Conservation (phyloP, 2,113 vertebrate species). For the Oxygymnocypris stewartii region DNA sequence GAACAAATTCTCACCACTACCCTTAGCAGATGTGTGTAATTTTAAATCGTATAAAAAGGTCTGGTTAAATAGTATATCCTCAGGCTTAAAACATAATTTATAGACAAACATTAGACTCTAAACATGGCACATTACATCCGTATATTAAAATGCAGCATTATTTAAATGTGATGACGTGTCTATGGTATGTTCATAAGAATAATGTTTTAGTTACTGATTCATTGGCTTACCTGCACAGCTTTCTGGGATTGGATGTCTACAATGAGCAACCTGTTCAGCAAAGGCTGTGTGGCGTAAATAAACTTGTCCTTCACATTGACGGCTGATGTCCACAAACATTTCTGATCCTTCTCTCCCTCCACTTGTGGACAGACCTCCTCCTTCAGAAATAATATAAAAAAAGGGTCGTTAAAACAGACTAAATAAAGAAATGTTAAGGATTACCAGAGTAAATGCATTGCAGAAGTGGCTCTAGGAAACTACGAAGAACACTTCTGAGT, state of each 20-base stretch:
- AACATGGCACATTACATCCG: neutral
- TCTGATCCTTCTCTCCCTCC: constrained; percentile 78
- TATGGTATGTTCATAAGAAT: neutral
- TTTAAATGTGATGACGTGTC: neutral
- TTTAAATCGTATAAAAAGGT: neutral
- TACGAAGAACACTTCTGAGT: neutral
- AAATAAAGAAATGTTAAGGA: neutral
- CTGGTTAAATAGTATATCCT: neutral
- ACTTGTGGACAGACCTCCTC: constrained; percentile 91
- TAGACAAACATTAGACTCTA: constrained; percentile 50
- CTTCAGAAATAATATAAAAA: constrained; percentile 65
- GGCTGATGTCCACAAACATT: constrained; percentile 91
- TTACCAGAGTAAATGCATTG: neutral
- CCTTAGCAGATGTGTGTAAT: neutral
- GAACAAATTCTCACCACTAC: neutral
- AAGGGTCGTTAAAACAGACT: neutral
- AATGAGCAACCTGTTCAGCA: constrained; percentile 87
- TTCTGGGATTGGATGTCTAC: constrained; percentile 96
- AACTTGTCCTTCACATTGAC: constrained; percentile 96
- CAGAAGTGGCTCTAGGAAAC: neutral
- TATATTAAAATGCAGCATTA: constrained; percentile 1
- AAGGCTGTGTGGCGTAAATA: constrained; percentile 91
- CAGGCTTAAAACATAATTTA: neutral
- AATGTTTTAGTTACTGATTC: constrained; percentile 1
- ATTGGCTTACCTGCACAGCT: constrained; percentile 87